phyloP scores from a whole-genome alignment of 1,140 invertebrate genomes.

The Anagrus nilaparvatae region DNA sequence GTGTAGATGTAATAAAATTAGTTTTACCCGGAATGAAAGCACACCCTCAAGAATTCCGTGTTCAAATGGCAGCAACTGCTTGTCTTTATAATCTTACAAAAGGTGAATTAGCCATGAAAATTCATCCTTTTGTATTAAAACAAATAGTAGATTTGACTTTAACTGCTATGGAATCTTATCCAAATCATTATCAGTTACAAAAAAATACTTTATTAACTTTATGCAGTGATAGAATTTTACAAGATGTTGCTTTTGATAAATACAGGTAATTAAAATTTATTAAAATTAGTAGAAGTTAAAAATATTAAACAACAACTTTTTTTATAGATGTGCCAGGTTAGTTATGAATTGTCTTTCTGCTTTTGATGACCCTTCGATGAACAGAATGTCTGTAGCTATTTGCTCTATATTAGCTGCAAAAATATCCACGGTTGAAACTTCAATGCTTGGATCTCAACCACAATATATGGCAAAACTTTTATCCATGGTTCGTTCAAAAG shows the following conservation, averaged over 20 bases:
- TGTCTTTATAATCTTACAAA: conserved; percentile 73
- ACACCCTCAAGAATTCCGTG: conserved; percentile 54
- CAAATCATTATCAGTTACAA: conserved; percentile 60
- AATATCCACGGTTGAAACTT: conserved; percentile 67
- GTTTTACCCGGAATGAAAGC: conserved; percentile 61
- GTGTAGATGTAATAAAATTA: conserved; percentile 60
- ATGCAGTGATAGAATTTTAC: conserved; percentile 69
- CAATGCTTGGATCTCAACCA: conserved; percentile 56
- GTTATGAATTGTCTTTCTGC: conserved; percentile 67
- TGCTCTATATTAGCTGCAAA: conserved; percentile 65
- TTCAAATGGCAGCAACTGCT: conserved; percentile 74
- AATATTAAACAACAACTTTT: not conserved
- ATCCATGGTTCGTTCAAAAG: conserved; percentile 55
- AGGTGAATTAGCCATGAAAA: conserved; percentile 52
- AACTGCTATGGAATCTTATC: conserved; percentile 63
- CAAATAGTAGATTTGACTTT: conserved; percentile 60
- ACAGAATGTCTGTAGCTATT: conserved; percentile 74
- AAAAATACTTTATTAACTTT: conserved; percentile 70
- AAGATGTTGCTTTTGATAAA: conserved; percentile 65
- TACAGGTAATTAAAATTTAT: conserved; percentile 36
- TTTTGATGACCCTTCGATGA: conserved; percentile 66
- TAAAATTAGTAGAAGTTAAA: not conserved
- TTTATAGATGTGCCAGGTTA: conserved; percentile 53
- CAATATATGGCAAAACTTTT: conserved; percentile 67
- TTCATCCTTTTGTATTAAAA: conserved; percentile 58